phyloP scores from a whole-genome alignment of 2,113 vertebrate species.

The Larimichthys crocea region DNA sequence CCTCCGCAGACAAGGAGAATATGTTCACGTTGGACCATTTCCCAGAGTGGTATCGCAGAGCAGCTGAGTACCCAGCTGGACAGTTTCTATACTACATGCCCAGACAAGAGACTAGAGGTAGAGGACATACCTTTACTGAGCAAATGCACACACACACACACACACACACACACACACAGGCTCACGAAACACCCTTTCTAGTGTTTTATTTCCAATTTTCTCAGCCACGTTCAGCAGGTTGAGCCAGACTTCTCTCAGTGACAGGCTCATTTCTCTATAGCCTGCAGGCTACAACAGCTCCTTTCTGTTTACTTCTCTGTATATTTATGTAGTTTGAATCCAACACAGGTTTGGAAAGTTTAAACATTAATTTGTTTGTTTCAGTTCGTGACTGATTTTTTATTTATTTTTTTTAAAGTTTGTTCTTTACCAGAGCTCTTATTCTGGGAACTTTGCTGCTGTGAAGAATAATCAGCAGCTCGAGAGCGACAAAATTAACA shows the following conservation, averaged over 20 bases:
- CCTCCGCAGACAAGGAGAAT: slow-evolving; percentile 87
- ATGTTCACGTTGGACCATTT: slow-evolving; percentile 96
- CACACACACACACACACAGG: slow-evolving; percentile 13
- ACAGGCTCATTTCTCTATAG: neutral
- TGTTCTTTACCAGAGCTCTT: neutral
- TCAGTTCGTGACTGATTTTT: neutral
- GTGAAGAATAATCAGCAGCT: neutral
- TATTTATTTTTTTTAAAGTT: neutral
- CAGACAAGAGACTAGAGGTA: slow-evolving; percentile 89
- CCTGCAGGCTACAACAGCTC: neutral
- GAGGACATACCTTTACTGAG: slow-evolving; percentile 19
- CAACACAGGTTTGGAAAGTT: neutral
- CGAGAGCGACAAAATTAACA: slow-evolving; percentile 31
- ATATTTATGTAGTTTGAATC: neutral
- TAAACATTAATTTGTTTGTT: neutral
- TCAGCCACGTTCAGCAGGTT: neutral
- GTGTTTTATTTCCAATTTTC: slow-evolving; percentile 21
- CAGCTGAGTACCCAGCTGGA: slow-evolving; percentile 89
- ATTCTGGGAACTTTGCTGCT: neutral
- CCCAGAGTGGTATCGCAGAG: slow-evolving; percentile 95
- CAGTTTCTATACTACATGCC: slow-evolving; percentile 92
- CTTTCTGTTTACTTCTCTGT: slow-evolving; percentile 2
- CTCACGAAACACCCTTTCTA: neutral
- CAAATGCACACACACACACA: slow-evolving; percentile 17
- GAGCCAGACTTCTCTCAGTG: neutral